Evolutionary conservation across 2,888 invertebrate genomes (phyloP), one percentile per base, ranked within the genome.

Genomic region (Imbricaverruca yamaguchii): DNA sequence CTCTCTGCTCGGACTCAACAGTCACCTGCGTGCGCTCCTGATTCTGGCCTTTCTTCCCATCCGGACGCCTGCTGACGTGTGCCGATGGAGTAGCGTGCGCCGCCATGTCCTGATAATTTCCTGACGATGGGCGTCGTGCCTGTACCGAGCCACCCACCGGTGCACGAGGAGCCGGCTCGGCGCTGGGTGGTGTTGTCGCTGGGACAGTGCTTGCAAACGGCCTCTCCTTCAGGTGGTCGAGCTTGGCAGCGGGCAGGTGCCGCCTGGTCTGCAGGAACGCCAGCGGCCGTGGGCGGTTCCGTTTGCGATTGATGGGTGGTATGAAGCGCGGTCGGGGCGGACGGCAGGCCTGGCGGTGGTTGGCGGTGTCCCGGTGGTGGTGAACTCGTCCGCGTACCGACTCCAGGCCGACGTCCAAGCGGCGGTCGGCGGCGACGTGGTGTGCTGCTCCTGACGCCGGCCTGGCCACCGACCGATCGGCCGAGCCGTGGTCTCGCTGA

Each of bases 341-440:
- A 18, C 21, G 21, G 21, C 10, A 9, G 53, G 53, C 53, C 55
- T 0, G 21, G 12, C 53, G 1, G 55, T 74, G 55, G 21, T 21
- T 1, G 61, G 3, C 53, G 74, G 74, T 23, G 21, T 10, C 55
- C 21, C 18, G 10, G 74, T 74, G 21, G 74, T 74, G 21, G 74
- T 74, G 53, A 74, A 74, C 74, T 74, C 74, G 21, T 74, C 55
- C 6, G 74, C 74, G 55, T 74, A 74, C 18, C 53, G 53, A 55
- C 74, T 74, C 74, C 74, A 74, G 55, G 74, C 74, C 8, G 74
- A 21, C 13, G 55, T 69, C 25, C 25, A 23, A 15, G 69, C 39
- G 25, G 39, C 25, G 39, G 69, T 13, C 25, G 69, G 69, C 15
- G 69, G 7, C 69, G 23, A 15, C 6, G 69, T 39, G 69, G 69